Conservation (phyloP, 2,888 invertebrate genomes). For the Bellardia pandia region DNA sequence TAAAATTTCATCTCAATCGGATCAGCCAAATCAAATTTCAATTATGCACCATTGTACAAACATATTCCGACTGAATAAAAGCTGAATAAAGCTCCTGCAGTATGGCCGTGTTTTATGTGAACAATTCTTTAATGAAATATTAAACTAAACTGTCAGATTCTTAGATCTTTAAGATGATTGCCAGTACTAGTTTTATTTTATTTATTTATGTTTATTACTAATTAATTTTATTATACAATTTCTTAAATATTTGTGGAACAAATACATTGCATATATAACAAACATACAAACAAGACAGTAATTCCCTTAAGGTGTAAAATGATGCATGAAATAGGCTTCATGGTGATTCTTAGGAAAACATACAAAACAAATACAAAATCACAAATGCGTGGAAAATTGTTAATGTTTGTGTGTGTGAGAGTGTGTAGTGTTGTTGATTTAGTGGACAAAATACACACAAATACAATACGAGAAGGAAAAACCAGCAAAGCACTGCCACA, state of each 20-base stretch:
- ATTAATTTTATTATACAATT: constrained; percentile 38
- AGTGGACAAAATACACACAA: constrained; percentile 48
- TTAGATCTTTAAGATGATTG: too few relatives aligned
- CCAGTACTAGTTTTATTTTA: neutral
- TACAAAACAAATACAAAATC: constrained; percentile 46
- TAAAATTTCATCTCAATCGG: too few relatives aligned
- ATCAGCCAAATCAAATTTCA: too few relatives aligned
- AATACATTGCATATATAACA: constrained; percentile 32
- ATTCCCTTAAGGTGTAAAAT: constrained; percentile 71
- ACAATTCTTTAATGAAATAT: too few relatives aligned
- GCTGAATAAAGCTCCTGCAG: too few relatives aligned
- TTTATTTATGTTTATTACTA: constrained; percentile 33
- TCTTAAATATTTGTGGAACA: constrained; percentile 21
- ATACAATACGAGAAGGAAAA: neutral
- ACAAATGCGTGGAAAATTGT: constrained; percentile 65
- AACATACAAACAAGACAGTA: constrained; percentile 49
- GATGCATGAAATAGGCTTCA: constrained; percentile 70
- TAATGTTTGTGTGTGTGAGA: constrained; percentile 49
- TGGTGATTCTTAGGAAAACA: constrained; percentile 22
- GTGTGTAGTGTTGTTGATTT: constrained; percentile 46
- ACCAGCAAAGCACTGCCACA: constrained; percentile 5
- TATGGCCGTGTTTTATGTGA: too few relatives aligned
- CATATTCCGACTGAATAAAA: too few relatives aligned
- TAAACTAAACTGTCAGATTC: too few relatives aligned
- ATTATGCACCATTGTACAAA: too few relatives aligned